Evolutionary conservation across 2,888 invertebrate genomes (phyloP), one percentile per base, ranked within the genome.

Genomic region (Orthonychiurus folsomi): DNA sequence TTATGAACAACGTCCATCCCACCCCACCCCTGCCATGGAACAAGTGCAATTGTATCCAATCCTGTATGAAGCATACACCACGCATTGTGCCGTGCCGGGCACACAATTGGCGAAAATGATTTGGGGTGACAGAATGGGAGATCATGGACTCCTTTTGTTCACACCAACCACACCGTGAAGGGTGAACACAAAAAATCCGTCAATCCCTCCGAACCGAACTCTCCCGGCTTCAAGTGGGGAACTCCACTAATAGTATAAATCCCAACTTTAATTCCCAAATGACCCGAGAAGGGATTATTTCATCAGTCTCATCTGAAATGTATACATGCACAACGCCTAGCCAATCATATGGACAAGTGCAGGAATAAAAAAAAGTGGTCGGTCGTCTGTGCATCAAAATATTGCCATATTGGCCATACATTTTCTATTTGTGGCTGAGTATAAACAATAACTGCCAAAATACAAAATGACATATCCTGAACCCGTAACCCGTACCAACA

Each of bases 61-160:
- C n/a, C n/a, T n/a, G n/a, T n/a, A n/a, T n/a, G n/a, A n/a, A n/a
- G n/a, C n/a, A n/a, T n/a, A n/a, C n/a, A n/a, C n/a, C n/a, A n/a
- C n/a, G n/a, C n/a, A n/a, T n/a, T n/a, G n/a, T n/a, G n/a, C n/a
- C n/a, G n/a, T n/a, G n/a, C n/a, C n/a, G n/a, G n/a, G n/a, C n/a
- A 37, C 37, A 37, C 37, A 37, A 37, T 37, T 37, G 37, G 37
- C 37, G 37, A 37, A 37, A 37, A 37, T 37, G 37, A 37, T 37
- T 15, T 37, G 37, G 37, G 37, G 37, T 37, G 37, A 37, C 37
- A 37, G 37, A 15, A 37, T 9, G 15, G 37, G 37, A 15, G 37
- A 37, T 37, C 15, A 9, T 15, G 37, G 37, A 37, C 15, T 37
- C 9, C 37, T 15, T 37, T 37, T 37, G 37, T 37, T 37, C 37